A percentile compares a stretch with the other conserved stretches of the same genome.
These are phyloP conservation scores for Xiphophorus maculatus DNA, from an alignment of 2,113 vertebrate species.

Conservation along the genomic window DNA sequence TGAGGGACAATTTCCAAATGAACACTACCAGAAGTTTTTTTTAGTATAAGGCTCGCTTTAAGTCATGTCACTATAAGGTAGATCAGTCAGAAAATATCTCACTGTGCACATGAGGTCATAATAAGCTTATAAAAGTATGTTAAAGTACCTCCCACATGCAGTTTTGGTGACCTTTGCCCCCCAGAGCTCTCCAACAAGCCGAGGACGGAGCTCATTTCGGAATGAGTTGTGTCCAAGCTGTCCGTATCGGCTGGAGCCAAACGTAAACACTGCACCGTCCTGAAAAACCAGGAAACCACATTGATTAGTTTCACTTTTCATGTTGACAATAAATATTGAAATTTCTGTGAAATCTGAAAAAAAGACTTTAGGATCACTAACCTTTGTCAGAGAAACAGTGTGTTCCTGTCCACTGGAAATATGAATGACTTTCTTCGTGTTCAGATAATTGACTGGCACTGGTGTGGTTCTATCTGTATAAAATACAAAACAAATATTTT, in stretches of 20 bases:
- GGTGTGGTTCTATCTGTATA: slow-evolving; percentile 86
- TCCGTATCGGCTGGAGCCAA: slow-evolving; percentile 89
- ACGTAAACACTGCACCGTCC: slow-evolving; percentile 92
- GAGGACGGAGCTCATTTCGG: slow-evolving; percentile 86
- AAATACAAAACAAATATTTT: not conserved
- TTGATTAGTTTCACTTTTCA: not conserved
- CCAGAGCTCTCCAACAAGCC: slow-evolving; percentile 88
- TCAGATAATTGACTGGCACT: slow-evolving; percentile 82
- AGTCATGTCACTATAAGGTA: not conserved
- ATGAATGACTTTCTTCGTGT: slow-evolving; percentile 86
- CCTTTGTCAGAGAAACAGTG: slow-evolving; percentile 90
- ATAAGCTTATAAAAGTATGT: not conserved
- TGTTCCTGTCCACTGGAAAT: slow-evolving; percentile 92
- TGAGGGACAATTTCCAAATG: not conserved
- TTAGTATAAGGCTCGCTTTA: not conserved
- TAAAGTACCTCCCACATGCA: slow-evolving; percentile 87
- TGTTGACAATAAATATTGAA: not conserved
- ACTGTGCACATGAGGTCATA: not conserved
- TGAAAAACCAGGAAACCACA: slow-evolving; percentile 13
- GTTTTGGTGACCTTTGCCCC: slow-evolving; percentile 84
- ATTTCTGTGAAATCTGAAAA: not conserved
- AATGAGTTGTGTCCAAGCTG: slow-evolving; percentile 93
- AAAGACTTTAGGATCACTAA: slow-evolving; percentile 47
- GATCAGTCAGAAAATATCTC: not conserved
- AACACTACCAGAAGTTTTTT: not conserved